Evolutionary conservation across 2,888 invertebrate genomes (phyloP), one percentile per base, ranked within the genome.

Genomic region (Perizoma flavofasciatum): DNA sequence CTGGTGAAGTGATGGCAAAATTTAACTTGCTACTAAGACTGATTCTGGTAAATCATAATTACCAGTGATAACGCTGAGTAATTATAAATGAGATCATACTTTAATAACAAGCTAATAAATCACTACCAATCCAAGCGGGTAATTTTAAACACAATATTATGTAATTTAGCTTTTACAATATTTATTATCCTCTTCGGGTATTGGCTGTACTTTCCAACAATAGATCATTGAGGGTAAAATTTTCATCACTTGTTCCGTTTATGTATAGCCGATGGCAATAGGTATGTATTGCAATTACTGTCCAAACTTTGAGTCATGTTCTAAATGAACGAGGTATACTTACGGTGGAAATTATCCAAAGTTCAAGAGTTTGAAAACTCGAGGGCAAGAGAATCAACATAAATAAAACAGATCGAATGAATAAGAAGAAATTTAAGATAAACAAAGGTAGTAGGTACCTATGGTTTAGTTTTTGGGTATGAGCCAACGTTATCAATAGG

Each of bases 81-180:
- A 74, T 77, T 78, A 79, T 74, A 70, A 74, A 83, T 85, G 85
- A 85, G 78, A 81, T 86, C 86, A 86, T 78, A 67, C 51, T 58
- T 54, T 61, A 61, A 55, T 52, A 57, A 60, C 49, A 57, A 49
- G 39, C 33, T 37, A 57, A 59, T 62, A 55, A 59, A 55, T 49
- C 53, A 59, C 60, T 43, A 32, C 46, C 53, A 49, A 59, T 50
- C 44, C 49, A 49, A 55, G 59, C 43, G 44, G 45, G 46, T 46
- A 50, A 61, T 54, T 57, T 47, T 45, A 7, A 47, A 32, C 41
- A 43, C 49, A 54, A 37, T 37, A 43, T 51, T 37, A 9, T 54
- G 11, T 32, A 6, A 32, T 45, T 48, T 50, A 32, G 9, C 11
- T 34, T 44, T 34, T 6, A 49, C 34, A 41, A 41, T 55, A 53